Percentiles rank a stretch among this genome's conserved stretches.
Evolutionary conservation across 2,888 invertebrate species (phyloP).

Genomic region (Scrobipalpa costella): DNA sequence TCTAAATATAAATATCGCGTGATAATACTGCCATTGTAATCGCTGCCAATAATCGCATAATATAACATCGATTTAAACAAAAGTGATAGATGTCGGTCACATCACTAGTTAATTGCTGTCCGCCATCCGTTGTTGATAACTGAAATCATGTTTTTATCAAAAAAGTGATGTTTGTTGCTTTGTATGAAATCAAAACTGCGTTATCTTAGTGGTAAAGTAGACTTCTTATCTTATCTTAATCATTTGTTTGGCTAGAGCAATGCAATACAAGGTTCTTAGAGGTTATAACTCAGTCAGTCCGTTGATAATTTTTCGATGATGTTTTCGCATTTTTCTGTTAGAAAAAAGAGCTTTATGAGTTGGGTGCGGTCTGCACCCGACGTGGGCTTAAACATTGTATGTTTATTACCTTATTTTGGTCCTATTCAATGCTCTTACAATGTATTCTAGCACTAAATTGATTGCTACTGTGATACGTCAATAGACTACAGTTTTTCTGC

Average conservation of each 20-base stretch:
- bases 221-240: slow-evolving; percentile 65
- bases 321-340: slow-evolving; percentile 68
- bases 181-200: slow-evolving; percentile 65
- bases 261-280: slow-evolving; percentile 55
- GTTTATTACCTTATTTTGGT: slow-evolving; percentile 21
- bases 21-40: too few species aligned
- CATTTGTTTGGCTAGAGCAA: slow-evolving; percentile 51
- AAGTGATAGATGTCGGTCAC: neutral
- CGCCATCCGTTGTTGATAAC: slow-evolving; percentile 70
- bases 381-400: slow-evolving; percentile 35
- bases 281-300: slow-evolving; percentile 62
- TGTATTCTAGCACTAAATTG: slow-evolving; percentile 1
- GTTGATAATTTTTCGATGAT: slow-evolving; percentile 51
- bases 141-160: slow-evolving; percentile 77
- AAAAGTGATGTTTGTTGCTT: slow-evolving; percentile 73
- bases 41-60: neutral
- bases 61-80: neutral
- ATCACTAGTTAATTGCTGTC: slow-evolving; percentile 51
- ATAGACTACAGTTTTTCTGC: neutral
- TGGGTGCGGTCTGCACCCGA: slow-evolving; percentile 35
- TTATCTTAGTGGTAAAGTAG: slow-evolving; percentile 72
- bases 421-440: slow-evolving; percentile 19
- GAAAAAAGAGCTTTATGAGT: slow-evolving; percentile 45
- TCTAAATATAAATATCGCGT: too few species aligned
- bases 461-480: slow-evolving; percentile 21